phyloP scores from a whole-genome alignment of 2,888 invertebrate species.

The Drosophila paranaensis region DNA sequence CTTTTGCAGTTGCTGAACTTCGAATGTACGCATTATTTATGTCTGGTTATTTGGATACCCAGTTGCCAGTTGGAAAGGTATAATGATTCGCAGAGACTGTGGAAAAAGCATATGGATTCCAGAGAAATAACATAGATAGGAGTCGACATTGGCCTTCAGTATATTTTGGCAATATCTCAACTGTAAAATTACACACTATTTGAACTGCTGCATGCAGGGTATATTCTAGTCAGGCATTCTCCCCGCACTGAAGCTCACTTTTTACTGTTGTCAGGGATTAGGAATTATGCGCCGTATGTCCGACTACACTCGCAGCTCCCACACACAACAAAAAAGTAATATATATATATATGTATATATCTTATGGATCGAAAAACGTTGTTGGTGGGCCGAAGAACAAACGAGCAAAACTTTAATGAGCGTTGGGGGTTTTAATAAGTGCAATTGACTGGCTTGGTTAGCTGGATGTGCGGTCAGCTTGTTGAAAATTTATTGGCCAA shows the following conservation, averaged over 20 bases:
- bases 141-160: too few relatives aligned
- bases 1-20: slow-evolving; percentile 41
- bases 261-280: slow-evolving; percentile 75
- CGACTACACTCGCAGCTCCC: slow-evolving; percentile 34
- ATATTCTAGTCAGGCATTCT: neutral
- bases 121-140: too few relatives aligned
- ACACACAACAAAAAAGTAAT: slow-evolving; percentile 13
- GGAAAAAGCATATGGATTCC: neutral
- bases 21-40: slow-evolving; percentile 66
- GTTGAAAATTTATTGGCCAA: slow-evolving; percentile 62
- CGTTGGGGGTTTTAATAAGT: slow-evolving; percentile 59
- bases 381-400: slow-evolving; percentile 49
- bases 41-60: slow-evolving; percentile 55
- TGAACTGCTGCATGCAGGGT: neutral
- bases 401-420: slow-evolving; percentile 57
- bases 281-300: slow-evolving; percentile 66
- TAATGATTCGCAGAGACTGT: neutral
- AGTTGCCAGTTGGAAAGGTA: neutral
- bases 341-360: slow-evolving; percentile 2
- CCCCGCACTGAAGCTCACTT: slow-evolving; percentile 21
- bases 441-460: slow-evolving; percentile 57
- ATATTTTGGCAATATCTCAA: too few relatives aligned
- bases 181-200: too few relatives aligned
- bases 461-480: neutral
- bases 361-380: slow-evolving; percentile 25